Conservation (phyloP, 2,888 invertebrate species). For the Reticulitermes lucifugus region DNA sequence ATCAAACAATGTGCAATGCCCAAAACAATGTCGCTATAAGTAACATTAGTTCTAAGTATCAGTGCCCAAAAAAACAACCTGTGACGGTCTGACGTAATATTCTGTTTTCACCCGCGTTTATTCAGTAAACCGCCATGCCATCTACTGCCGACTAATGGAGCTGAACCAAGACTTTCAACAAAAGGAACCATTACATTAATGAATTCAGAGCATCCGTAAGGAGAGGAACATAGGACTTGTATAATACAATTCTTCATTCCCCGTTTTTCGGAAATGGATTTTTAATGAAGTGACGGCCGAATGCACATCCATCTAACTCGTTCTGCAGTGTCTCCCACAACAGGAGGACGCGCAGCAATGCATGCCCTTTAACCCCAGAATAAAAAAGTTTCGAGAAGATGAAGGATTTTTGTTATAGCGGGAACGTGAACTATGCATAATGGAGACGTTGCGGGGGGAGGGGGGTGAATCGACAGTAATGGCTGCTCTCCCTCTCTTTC, state of each 20-base stretch:
- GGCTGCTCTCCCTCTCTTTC: constrained; percentile 32
- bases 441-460: constrained; percentile 6
- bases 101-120: neutral
- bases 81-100: too few species aligned
- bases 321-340: constrained; percentile 23
- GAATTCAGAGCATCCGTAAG: neutral
- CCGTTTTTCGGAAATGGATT: constrained; percentile 51
- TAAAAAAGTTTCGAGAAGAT: neutral
- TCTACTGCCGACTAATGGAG: constrained; percentile 19
- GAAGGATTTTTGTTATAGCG: constrained; percentile 25
- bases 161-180: constrained; percentile 1
- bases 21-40: too few species aligned
- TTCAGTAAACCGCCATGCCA: neutral
- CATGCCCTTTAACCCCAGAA: constrained; percentile 1
- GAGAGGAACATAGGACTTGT: constrained; percentile 4
- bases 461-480: constrained; percentile 38
- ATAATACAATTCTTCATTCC: constrained; percentile 26
- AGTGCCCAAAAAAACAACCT: too few species aligned
- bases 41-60: too few species aligned
- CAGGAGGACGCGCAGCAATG: neutral
- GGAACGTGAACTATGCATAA: constrained; percentile 39
- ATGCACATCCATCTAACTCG: constrained; percentile 25
- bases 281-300: constrained; percentile 52
- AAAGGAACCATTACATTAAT: constrained; percentile 8
- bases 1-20: too few species aligned